Conservation (phyloP, 2,797 vertebrate species). For the Danio tinwini region DNA sequence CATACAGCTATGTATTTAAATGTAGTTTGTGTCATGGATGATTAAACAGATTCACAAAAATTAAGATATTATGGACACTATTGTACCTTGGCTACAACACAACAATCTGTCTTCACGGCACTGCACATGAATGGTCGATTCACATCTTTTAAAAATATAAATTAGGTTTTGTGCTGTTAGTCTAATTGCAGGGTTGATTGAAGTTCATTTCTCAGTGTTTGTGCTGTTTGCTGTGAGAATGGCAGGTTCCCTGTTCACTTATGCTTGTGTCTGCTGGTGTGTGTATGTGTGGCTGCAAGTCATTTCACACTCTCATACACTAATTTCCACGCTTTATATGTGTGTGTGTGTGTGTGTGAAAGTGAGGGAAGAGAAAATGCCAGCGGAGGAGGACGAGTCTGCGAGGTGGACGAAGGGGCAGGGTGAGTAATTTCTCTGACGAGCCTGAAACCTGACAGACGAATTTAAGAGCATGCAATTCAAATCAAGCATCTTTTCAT, state of each 20-base stretch:
- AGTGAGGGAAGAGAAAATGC: conserved; percentile 41
- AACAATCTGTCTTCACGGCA: neutral
- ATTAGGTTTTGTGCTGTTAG: neutral
- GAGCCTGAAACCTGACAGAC: conserved; percentile 30
- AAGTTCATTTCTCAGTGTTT: neutral
- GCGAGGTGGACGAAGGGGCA: conserved; percentile 18
- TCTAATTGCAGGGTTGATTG: conserved; percentile 1
- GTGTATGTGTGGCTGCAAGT: too few relatives aligned
- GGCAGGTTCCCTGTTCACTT: conserved; percentile 3
- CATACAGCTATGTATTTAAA: neutral
- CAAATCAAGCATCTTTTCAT: conserved; percentile 21
- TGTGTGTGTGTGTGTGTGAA: conserved; percentile 5
- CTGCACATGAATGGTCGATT: neutral
- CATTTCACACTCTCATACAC: too few relatives aligned
- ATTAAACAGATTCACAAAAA: neutral
- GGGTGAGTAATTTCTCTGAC: conserved; percentile 35
- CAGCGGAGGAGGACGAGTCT: conserved; percentile 20
- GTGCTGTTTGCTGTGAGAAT: neutral
- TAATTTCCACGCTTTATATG: neutral
- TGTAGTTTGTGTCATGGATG: neutral
- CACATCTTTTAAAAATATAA: neutral
- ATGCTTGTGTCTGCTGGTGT: neutral
- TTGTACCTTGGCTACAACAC: neutral
- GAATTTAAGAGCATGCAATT: conserved; percentile 39
- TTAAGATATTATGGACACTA: neutral